Evolutionary conservation across 2,797 vertebrate genomes (phyloP).

Genomic region (Oryzias dopingdopingensis): DNA sequence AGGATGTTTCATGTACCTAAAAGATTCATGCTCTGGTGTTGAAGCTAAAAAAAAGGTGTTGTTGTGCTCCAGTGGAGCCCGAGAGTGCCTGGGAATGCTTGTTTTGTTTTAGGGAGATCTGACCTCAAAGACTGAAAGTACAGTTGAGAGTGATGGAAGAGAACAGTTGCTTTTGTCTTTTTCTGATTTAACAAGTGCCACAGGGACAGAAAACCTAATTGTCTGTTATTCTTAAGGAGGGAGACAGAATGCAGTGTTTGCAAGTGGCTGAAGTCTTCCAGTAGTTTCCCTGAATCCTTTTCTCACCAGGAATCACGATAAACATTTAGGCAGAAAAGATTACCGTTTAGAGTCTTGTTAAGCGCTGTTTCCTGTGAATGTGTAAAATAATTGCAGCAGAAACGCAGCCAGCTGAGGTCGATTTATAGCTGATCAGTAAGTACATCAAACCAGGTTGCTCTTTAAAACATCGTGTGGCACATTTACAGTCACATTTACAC

Average conservation of each 20-base stretch:
- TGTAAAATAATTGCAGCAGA: constrained; percentile 42
- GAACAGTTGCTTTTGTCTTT: constrained; percentile 50
- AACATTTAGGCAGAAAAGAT: constrained; percentile 47
- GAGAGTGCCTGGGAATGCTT: constrained; percentile 3
- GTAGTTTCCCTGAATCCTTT: constrained; percentile 42
- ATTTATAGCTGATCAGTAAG: constrained; percentile 37
- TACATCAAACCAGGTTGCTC: constrained; percentile 32
- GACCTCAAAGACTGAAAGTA: constrained; percentile 29
- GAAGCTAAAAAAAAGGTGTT: constrained; percentile 10
- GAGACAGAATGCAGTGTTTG: constrained; percentile 43
- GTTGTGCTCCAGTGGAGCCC: constrained; percentile 24
- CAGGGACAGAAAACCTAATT: constrained; percentile 57
- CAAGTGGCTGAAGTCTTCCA: constrained; percentile 47
- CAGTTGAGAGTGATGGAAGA: constrained; percentile 42
- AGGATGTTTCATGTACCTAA: constrained; percentile 5
- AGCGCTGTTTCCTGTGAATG: constrained; percentile 38
- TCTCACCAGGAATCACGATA: constrained; percentile 44
- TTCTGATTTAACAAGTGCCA: constrained; percentile 41
- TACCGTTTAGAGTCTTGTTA: constrained; percentile 47
- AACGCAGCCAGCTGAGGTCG: constrained; percentile 26
- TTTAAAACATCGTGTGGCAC: constrained; percentile 46
- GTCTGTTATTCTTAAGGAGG: constrained; percentile 52
- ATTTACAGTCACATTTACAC: constrained; percentile 25
- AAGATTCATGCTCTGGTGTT: constrained; percentile 35
- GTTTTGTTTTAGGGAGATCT: constrained; percentile 50